Evolutionary conservation across 1,140 invertebrate genomes (phyloP), one percentile per base, ranked within the genome.

Genomic region (Plutomurus gul): DNA sequence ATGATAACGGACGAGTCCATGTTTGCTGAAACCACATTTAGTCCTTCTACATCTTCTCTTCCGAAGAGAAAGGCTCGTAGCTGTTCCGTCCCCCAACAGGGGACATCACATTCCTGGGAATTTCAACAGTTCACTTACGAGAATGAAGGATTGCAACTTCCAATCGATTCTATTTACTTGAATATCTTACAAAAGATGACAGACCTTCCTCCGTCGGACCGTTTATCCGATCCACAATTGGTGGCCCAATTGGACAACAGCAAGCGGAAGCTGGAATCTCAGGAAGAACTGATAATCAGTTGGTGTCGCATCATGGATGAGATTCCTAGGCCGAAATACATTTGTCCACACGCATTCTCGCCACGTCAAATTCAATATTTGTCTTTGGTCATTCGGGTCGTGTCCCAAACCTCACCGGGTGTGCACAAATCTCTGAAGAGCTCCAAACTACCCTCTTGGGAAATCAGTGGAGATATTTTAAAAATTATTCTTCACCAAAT

Each of bases 401-500:
- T 79, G 0, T 39, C 39, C 0, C 18, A 56, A 47, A 81, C 74
- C 47, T 79, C 80, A 22, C 71, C 78, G 1, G 77, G 56, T 27
- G 78, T 81, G 5, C 75, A 43, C 40, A 71, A 65, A 40, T 47
- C 36, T 0, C 16, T 46, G 10, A 22, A 36, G n/a, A 47, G n/a
- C 49, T 40, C 39, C 5, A 74, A 75, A n/a, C 7, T 78, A 8
- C 71, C 82, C 0, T 47, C 81, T 27, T 84, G 83, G 83, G 83
- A 82, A 75, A 84, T 84, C 1, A 79, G 76, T 43, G 83, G 83
- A 13, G 83, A 84, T 47, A 79, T 84, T 33, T 36, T 84, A 4
- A 43, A 81, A 27, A 82, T 46, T n/a, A 81, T 82, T 43, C 39
- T 84, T 43, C 72, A 81, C 70, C 83, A 84, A 84, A 81, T 84